Evolutionary conservation across 2,888 invertebrate species (phyloP), one percentile per base, ranked within the genome.

Genomic region (Elegia similella): DNA sequence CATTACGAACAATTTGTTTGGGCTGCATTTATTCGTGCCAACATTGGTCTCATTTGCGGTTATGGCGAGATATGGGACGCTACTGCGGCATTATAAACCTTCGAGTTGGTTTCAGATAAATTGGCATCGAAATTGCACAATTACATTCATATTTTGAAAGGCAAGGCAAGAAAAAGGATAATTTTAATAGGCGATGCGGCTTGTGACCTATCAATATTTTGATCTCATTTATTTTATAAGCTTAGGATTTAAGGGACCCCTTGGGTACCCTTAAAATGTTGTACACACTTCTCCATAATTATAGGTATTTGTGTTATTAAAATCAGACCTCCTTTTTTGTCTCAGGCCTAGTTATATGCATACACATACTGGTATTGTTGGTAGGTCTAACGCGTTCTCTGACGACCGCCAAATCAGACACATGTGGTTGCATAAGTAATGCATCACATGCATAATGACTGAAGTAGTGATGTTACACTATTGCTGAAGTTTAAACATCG

Each of bases 351-450:
- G 23, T 23, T 23, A 23, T 23, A 23, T 23, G 23, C 23, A 23
- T 23, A 23, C 2, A 5, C 23, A 23, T 23, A 23, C 23, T 23
- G n/a, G n/a, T n/a, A n/a, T n/a, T n/a, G 23, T 23, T 23, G 23
- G 5, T 23, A 38, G 38, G 38, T 23, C 58, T 60, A 43, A 38
- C 58, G 63, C 65, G 69, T 70, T 73, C 79, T 85, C 79, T 85
- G 86, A 86, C 84, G 82, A 84, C 77, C 82, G 75, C 78, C 86
- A 87, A 88, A 88, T 86, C 88, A 88, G 84, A 81, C 72, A 79
- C 84, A 83, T 83, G 84, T 75, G 75, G 76, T 76, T 78, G 88
- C 88, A 89, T 89, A 86, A 84, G 76, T 84, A 80, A 88, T 88
- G 86, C 80, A 79, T 72, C 69, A 83, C 80, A 86, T 84, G 75